Evolutionary conservation across 2,113 vertebrate genomes (phyloP).

Genomic region (Barbus barbus): DNA sequence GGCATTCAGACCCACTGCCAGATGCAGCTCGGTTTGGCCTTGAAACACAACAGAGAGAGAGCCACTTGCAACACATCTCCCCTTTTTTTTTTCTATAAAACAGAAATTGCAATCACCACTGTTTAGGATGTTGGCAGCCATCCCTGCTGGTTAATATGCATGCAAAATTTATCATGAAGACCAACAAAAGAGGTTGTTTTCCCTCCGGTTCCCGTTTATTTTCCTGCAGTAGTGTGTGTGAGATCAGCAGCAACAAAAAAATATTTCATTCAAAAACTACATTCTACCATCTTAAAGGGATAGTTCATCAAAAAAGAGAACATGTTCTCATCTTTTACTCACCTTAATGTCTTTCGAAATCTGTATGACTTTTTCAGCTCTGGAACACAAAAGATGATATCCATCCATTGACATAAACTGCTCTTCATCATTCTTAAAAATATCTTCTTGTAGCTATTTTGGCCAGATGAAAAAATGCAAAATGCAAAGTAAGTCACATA

Average conservation of each 20-base stretch:
- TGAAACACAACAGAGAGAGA: constrained; percentile 33
- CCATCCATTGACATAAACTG: too few species aligned
- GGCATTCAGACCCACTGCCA: constrained; percentile 56
- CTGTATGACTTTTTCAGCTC: neutral
- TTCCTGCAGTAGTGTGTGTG: constrained; percentile 24
- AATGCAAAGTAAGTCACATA: neutral
- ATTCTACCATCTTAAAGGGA: constrained; percentile 8
- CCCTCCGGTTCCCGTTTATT: constrained; percentile 31
- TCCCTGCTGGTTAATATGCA: constrained; percentile 49
- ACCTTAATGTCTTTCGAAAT: neutral
- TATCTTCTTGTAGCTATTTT: neutral
- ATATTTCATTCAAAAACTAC: neutral
- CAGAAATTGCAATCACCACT: constrained; percentile 56
- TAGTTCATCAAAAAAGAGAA: neutral
- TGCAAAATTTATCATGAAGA: constrained; percentile 31
- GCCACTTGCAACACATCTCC: constrained; percentile 50
- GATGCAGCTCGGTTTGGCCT: constrained; percentile 52
- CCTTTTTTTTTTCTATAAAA: constrained; percentile 57
- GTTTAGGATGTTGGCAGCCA: constrained; percentile 56
- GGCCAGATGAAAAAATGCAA: neutral
- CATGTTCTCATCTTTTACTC: neutral
- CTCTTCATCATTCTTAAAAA: too few species aligned
- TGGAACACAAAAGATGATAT: neutral
- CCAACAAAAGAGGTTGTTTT: constrained; percentile 25
- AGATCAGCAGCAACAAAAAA: neutral